phyloP scores from a whole-genome alignment of 1,140 invertebrate genomes.

The Procambarus virginalis region DNA sequence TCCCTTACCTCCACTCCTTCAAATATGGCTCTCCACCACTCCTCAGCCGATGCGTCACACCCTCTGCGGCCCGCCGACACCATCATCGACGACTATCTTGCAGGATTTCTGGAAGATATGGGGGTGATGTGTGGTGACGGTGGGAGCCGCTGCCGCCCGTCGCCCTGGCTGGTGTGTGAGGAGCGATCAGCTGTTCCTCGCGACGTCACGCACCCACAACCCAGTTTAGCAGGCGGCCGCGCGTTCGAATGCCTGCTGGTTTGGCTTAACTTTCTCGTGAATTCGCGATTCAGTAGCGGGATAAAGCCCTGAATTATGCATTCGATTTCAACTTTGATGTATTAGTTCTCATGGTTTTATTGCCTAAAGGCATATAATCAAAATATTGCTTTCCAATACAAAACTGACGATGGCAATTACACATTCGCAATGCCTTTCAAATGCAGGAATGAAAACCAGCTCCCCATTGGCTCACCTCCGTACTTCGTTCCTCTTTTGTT shows the following conservation, averaged over 20 bases:
- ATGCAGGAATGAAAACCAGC: conserved; percentile 11
- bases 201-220: conserved; percentile 43
- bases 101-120: background rate
- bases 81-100: background rate
- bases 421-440: background rate
- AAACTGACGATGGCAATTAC: background rate
- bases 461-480: conserved; percentile 29
- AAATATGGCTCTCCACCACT: background rate
- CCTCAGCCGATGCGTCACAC: background rate
- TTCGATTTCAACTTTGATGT: too few relatives aligned
- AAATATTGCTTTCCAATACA: too few relatives aligned
- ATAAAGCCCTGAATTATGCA: too few relatives aligned
- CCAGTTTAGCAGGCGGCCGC: conserved; percentile 34
- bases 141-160: background rate
- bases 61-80: background rate
- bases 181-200: conserved; percentile 33
- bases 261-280: background rate
- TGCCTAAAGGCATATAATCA: too few relatives aligned
- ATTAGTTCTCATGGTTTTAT: too few relatives aligned
- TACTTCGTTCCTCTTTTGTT: conserved; percentile 31
- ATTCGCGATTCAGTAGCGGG: background rate
- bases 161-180: conserved; percentile 26
- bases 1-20: conserved; percentile 25
- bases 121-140: background rate
- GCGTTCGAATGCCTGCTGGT: conserved; percentile 21